A percentile compares a stretch with the other conserved stretches of the same genome.
phyloP scores from a whole-genome alignment of 2,113 vertebrate species.

The Geococcyx californianus region DNA sequence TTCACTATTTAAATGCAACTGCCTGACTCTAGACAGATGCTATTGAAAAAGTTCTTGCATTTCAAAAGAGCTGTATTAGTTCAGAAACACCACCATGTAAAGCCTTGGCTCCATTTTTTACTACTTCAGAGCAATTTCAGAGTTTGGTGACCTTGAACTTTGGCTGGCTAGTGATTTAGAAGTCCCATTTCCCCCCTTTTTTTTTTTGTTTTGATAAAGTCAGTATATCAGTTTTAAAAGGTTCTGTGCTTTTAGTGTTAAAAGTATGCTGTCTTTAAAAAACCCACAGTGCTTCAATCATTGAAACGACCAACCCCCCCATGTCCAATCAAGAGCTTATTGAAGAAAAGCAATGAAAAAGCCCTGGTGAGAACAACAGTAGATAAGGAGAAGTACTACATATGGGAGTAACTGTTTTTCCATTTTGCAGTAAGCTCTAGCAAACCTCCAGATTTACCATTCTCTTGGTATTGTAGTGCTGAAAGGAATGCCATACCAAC shows the following conservation, averaged over 20 bases:
- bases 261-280: background rate
- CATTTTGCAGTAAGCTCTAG: background rate
- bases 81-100: background rate
- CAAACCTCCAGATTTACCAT: background rate
- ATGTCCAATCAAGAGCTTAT: background rate
- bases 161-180: background rate
- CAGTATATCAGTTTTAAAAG: background rate
- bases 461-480: background rate
- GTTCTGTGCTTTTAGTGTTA: background rate
- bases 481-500: background rate
- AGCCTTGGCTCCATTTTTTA: background rate
- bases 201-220: background rate
- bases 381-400: background rate
- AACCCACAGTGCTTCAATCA: background rate
- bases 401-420: background rate
- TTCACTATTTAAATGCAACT: background rate
- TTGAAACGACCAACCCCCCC: background rate
- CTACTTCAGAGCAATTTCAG: background rate
- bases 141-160: background rate
- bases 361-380: background rate
- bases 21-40: background rate
- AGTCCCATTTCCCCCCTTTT: background rate
- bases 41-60: background rate
- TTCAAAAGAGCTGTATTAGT: background rate
- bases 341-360: background rate